Base-by-base conservation (phyloP, 2,888 invertebrate species). In the Harpalus rubripes region DNA sequence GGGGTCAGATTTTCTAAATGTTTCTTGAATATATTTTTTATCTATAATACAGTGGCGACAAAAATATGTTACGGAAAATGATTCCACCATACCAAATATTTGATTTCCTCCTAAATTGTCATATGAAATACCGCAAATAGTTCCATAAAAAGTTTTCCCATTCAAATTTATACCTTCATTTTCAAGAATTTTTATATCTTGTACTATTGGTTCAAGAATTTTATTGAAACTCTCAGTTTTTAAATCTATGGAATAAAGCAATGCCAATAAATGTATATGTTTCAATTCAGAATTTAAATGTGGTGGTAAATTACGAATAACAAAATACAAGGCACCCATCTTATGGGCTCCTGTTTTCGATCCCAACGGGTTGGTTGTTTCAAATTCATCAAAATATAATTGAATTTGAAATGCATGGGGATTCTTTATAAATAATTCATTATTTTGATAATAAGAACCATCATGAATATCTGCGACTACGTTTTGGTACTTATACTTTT, bases 1-100 rank as follows among this genome's bases (percentile, higher is more conserved):
- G 44, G 44, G 44, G 44, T 44, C 44, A 44, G 44, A 44, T 76
- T 74, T 78, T 18, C 15, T 18, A 74, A 12, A 83, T n/a, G 85
- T 32, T 56, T 26, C 61, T 85, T 87, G 82, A 16, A 68, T 76
- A 58, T 85, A 22, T 39, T 68, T 12, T 86, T 86, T 87, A 16
- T 56, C 7, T 1, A 85, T 83, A 44, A 83, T 65, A 86, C 88
- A 88, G 15, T 86, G 84, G 74, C 87, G 85, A 83, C 87, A 87
- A 85, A 86, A 87, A 82, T 87, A 58, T 61, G 81, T 82, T 1
- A 86, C 86, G 39, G 74, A 59, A 63, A 87, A 87, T 7, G 87
- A 87, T 76, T 87, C 86, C 5, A 86, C 85, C 81, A 87, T 84
- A 6, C 86, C 86, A 52, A 86, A 68, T 15, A 87, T 58, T 26